Conservation (phyloP, 2,113 vertebrate genomes). For the Chloropsis cyanopogon region DNA sequence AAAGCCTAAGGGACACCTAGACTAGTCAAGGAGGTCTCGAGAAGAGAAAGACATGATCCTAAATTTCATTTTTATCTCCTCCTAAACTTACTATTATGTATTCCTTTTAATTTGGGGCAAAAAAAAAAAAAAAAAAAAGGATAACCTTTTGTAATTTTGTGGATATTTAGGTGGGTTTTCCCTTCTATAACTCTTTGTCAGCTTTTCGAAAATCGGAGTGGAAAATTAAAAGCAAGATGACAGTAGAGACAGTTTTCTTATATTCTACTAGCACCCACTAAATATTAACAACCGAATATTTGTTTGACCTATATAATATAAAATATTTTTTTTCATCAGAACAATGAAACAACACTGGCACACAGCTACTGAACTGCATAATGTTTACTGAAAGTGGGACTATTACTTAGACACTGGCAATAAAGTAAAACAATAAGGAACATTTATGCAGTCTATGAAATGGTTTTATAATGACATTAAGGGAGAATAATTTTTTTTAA, state of each 20-base stretch:
- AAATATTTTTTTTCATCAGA: not conserved
- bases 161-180: not conserved
- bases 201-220: not conserved
- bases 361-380: not conserved
- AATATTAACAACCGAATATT: not conserved
- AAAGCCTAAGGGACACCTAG: not conserved
- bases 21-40: not conserved
- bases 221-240: not conserved
- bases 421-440: not conserved
- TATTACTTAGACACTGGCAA: not conserved
- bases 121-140: not conserved
- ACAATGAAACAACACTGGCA: not conserved
- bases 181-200: not conserved
- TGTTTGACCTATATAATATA: not conserved
- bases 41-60: not conserved
- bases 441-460: not conserved
- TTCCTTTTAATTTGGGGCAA: not conserved
- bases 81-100: not conserved
- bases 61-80: not conserved
- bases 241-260: not conserved
- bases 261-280: not conserved
- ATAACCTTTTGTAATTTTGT: not conserved
- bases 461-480: conserved; percentile 2
- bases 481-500: not conserved
- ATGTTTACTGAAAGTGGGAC: not conserved